Evolutionary conservation across 37 sponge, comb jelly and placozoan genomes (phyloP), one percentile per base, ranked within the genome.

Genomic region (Theonella swinhoei): DNA sequence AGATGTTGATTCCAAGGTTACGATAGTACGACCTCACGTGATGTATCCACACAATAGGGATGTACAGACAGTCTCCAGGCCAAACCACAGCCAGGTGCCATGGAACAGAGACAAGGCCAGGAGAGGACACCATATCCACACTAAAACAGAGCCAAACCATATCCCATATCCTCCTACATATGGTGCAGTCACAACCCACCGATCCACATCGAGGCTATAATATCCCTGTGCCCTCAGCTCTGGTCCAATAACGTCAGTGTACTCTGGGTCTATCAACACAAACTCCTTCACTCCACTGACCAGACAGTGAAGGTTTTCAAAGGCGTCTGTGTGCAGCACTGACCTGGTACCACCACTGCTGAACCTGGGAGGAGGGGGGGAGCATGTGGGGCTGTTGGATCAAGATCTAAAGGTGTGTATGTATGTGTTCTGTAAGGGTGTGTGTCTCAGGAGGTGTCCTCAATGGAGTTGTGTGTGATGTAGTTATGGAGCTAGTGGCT

Each of bases 311-410:
- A 94, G 69, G 73, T 94, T 94, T 61, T 94, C 88, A 35, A 42
- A 65, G 39, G 75, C 67, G 39, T 94, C 94, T 8, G 87, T 73
- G 73, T 94, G 94, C 9, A 94, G 81, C 34, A 94, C 94, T 25
- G 83, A 82, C 68, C 87, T 90, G 26, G 94, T 94, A 19, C 94
- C 94, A 34, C 94, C 94, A 87, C 88, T 94, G 78, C 94, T 94
- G 73, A 94, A 90, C 88, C 88, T 86, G 77, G 8, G 75, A 24
- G 26, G 20, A 64, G 17, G 33, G 23, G 14, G 14, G 25, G 69
- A 24, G 29, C 28, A 19, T 25, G 14, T 59, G 17, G 17, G 20
- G 20, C 20, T 25, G 54, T 47, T 47, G 54, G 54, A 47, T 7
- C 54, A 14, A 47, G 11, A 47, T 47, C 54, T n/a, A n/a, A n/a